Base-by-base conservation (phyloP, 2,888 invertebrate genomes). In the Tridacna gigas region DNA sequence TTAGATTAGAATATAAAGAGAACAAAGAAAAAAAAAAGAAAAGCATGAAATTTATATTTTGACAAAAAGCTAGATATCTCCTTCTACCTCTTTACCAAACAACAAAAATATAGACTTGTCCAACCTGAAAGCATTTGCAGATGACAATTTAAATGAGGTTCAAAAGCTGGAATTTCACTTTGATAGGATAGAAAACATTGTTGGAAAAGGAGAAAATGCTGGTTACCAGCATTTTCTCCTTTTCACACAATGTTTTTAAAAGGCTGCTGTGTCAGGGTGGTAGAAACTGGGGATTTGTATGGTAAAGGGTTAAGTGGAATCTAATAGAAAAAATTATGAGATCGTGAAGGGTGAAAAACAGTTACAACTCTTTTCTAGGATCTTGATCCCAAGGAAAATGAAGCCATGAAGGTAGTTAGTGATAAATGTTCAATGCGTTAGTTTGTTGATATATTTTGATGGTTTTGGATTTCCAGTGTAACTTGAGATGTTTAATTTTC, bases 331-430 rank as follows among this genome's bases (percentile, higher is more conserved):
- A 9, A 22, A 12, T 13, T 63, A n/a, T 37, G 37, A 37, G 37
- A 37, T 4, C 7, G 7, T 37, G 37, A 37, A 37, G 7, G 2
- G 7, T 37, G 37, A 37, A 37, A 7, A 4, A 37, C 37, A 37
- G 3, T 37, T 37, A 37, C 37, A 37, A 37, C n/a, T 37, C 37
- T 37, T 37, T 71, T 71, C 11, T 76, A 80, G 76, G 63, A 63
- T 15, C 37, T 78, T 63, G 79, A 83, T 48, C 67, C 83, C 15
- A 74, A 63, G 22, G 83, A 83, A 47, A 83, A 80, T 79, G 80
- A 75, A 61, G 83, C 86, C 4, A 13, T 86, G 71, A 83, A 86
- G 86, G 86, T 86, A 86, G 69, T 56, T 47, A 0, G 12, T 45
- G 37, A 37, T 11, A 61, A 28, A 74, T 71, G 71, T 51, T 26